Base-by-base conservation (phyloP, 2,797 vertebrate species). In the Falco novaeseelandiae region DNA sequence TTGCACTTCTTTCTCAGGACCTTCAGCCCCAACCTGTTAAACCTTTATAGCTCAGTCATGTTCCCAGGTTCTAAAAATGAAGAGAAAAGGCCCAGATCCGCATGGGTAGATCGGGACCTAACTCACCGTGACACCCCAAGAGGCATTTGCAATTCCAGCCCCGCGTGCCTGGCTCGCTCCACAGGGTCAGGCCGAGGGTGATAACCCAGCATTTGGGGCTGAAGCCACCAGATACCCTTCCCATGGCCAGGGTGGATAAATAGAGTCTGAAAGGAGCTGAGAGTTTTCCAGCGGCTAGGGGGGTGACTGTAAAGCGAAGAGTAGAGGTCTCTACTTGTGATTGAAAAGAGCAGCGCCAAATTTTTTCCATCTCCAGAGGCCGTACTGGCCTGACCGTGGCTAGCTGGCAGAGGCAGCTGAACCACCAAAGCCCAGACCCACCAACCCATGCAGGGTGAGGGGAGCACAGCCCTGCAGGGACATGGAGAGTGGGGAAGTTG, bases 401-500 rank as follows among this genome's bases (percentile, higher is more conserved):
- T 63, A 38, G 42, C 51, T 77, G 55, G 19, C 54, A 78, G 30
- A 40, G 62, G 32, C 44, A 91, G 46, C 51, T 73, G 46, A 84
- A 32, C 22, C 18, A 38, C 40, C 30, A 59, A 51, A 87, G 8
- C 8, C 26, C 69, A 21, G 81, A 32, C 8, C 16, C 51, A 51
- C 40, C 65, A 77, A 72, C 62, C 32, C 44, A 36, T 0, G 0
- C 12, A 61, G 23, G 9, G 12, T 42, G 48, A 57, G 42, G 15
- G 23, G 11, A 74, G 13, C 21, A 42, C 1, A 1, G 19, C 7
- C 30, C 57, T 74, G 20, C 17, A 57, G 46, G 46, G 18, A 46
- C 34, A n/a, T 0, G 0, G 2, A 38, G 27, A 38, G 15, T 42
- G 32, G 8, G 10, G 23, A 15, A 52, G 14, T 22, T 22, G n/a